phyloP scores from a whole-genome alignment of 2,797 vertebrate species.

The Hydrolagus colliei region DNA sequence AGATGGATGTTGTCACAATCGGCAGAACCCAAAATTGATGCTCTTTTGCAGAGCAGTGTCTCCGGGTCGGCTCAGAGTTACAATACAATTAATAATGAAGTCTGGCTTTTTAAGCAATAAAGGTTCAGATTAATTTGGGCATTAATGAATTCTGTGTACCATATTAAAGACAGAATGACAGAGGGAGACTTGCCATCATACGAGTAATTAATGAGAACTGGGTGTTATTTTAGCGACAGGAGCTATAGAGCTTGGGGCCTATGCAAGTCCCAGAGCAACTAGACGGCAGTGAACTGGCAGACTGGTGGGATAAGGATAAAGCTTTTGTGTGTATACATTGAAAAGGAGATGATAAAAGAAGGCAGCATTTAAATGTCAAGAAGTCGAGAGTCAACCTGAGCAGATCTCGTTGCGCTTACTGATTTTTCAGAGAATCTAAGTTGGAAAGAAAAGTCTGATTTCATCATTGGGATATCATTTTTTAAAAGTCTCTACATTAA shows the following conservation, averaged over 20 bases:
- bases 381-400: not conserved
- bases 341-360: constrained; percentile 4
- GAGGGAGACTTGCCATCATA: constrained; percentile 11
- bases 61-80: not conserved
- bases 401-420: not conserved
- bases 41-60: not conserved
- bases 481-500: no score
- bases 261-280: not conserved
- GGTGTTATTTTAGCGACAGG: constrained; percentile 14
- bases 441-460: no score
- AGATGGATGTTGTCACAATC: not conserved
- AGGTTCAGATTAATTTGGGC: constrained; percentile 23
- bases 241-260: constrained; percentile 1
- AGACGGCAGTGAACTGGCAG: constrained; percentile 1
- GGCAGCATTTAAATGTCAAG: not conserved
- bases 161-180: constrained; percentile 5
- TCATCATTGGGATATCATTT: no score
- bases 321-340: not conserved
- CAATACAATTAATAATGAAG: constrained; percentile 21
- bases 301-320: constrained; percentile 6
- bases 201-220: constrained; percentile 25
- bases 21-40: not conserved
- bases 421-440: not conserved
- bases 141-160: constrained; percentile 7
- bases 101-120: not conserved